These are phyloP conservation scores for Pseudobourletiella spinata DNA, from an alignment of 1,140 invertebrate genomes.

Conservation along the genomic window DNA sequence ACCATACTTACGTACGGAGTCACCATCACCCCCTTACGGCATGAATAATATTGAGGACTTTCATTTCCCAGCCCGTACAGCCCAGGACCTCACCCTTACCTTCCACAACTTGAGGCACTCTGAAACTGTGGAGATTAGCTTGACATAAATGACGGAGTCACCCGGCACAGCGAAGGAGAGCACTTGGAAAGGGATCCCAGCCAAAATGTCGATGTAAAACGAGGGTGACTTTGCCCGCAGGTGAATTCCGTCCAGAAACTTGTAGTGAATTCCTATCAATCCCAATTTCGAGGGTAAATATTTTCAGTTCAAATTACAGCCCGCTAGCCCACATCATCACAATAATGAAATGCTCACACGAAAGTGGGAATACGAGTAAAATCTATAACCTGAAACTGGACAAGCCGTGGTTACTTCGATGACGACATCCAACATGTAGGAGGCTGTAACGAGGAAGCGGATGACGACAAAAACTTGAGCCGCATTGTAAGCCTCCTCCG, in stretches of 20 bases:
- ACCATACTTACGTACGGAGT: too few relatives aligned
- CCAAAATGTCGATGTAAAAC: constrained; percentile 28
- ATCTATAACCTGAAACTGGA: constrained; percentile 27
- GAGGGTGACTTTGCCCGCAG: neutral
- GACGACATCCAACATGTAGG: constrained; percentile 24
- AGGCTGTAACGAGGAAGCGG: neutral
- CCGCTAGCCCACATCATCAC: too few relatives aligned
- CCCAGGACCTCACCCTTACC: too few relatives aligned
- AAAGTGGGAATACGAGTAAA: too few relatives aligned
- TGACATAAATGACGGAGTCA: too few relatives aligned
- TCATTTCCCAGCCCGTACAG: too few relatives aligned
- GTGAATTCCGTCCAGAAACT: constrained; percentile 22
- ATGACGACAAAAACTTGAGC: neutral
- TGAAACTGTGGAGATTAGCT: neutral
- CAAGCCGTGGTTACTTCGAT: constrained; percentile 21
- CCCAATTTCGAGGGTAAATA: too few relatives aligned
- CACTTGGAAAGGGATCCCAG: constrained; percentile 16
- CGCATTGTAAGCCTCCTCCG: constrained; percentile 3
- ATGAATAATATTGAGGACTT: too few relatives aligned
- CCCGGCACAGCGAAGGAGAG: neutral
- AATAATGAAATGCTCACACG: too few relatives aligned
- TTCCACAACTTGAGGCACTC: constrained; percentile 28
- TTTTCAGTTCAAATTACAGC: too few relatives aligned
- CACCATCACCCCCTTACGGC: too few relatives aligned
- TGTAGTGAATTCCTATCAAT: constrained; percentile 31